Evolutionary conservation across 2,797 vertebrate species (phyloP), one percentile per base, ranked within the genome.

Genomic region (Mormyrops attenuatus): DNA sequence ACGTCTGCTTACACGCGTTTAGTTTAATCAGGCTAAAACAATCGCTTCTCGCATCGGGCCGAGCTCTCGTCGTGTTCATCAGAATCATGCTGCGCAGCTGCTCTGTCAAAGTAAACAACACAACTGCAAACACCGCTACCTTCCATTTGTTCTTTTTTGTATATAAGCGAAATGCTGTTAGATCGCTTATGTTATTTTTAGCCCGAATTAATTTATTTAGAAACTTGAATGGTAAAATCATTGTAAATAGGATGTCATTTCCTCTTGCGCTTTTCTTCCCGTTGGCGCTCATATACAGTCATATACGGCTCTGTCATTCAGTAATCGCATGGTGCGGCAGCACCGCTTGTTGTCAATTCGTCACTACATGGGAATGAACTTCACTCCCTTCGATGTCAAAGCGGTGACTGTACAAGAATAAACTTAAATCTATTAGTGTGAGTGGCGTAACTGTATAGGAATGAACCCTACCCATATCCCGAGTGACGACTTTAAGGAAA

Each of bases 11-110:
- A 57, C 41, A 60, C 86, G 44, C 34, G n/a, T 60, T 88, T 47
- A 63, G 20, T 52, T 22, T 11, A 53, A 90, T 60, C 84, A 90
- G 90, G 34, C 88, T 50, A 69, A 88, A 90, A 53, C 49, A 90
- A 89, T 90, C 90, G 82, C 90, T 66, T 26, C 15, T 22, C 41
- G 9, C 47, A 30, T 34, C 73, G 66, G 66, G 66, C 13, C 66
- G 66, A 17, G 30, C 1, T 17, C 2, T 50, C 15, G 52, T 52
- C 3, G 26, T 52, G 87, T 88, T 88, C 38, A 6, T 88, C n/a
- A 26, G 41, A 41, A n/a, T 88, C 60, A 22, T 88, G 60, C 87
- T 69, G 55, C 60, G 87, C 85, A 30, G 50, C 66, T 22, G 22
- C 44, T 85, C 20, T 0, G 49, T 26, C 49, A 7, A 6, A 2